Evolutionary conservation across 2,888 invertebrate species (phyloP).

Genomic region (Meloe dianella): DNA sequence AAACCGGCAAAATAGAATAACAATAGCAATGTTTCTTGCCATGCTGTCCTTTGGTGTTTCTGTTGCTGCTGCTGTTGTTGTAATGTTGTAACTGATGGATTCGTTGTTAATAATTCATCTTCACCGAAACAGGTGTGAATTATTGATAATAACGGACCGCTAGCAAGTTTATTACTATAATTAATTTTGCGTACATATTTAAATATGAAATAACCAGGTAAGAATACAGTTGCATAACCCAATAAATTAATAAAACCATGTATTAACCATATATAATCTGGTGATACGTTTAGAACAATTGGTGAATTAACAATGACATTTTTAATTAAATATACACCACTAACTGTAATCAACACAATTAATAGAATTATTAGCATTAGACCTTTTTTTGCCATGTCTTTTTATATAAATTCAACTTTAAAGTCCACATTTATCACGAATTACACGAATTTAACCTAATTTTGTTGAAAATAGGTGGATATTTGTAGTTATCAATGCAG

Average conservation of each 20-base stretch:
- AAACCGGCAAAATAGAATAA: constrained; percentile 85
- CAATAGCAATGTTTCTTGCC: constrained; percentile 68
- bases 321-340: constrained; percentile 48
- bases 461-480: too few species aligned
- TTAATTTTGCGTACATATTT: constrained; percentile 79
- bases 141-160: constrained; percentile 58
- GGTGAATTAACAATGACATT: constrained; percentile 48
- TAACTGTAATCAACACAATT: constrained; percentile 38
- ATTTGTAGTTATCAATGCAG: neutral
- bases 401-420: neutral
- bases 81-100: constrained; percentile 36
- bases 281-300: constrained; percentile 59
- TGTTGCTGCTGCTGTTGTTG: constrained; percentile 50
- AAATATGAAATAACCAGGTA: constrained; percentile 84
- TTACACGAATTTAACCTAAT: too few species aligned
- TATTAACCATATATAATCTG: constrained; percentile 75
- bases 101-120: constrained; percentile 56
- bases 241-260: constrained; percentile 80
- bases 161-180: constrained; percentile 77
- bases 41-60: constrained; percentile 57
- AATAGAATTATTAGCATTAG: constrained; percentile 57
- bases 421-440: neutral
- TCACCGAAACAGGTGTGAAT: constrained; percentile 64
- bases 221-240: constrained; percentile 86
- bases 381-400: constrained; percentile 53